Evolutionary conservation across 2,113 vertebrate genomes (phyloP).

Genomic region (Scytalopus superciliaris): DNA sequence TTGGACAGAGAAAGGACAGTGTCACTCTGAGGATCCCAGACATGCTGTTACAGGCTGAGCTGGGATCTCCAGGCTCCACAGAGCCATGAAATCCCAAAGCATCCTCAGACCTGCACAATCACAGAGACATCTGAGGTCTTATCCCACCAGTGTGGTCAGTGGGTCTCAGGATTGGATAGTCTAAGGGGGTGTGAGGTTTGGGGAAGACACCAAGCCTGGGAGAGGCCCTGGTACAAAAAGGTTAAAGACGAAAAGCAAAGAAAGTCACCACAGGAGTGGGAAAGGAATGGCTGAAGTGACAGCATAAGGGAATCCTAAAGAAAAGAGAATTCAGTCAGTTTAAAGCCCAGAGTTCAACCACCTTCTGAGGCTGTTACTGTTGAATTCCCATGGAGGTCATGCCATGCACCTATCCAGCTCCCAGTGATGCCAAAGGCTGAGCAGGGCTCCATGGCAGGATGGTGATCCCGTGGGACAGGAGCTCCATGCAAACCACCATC

Average conservation of each 20-base stretch:
- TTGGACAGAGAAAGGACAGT: background rate
- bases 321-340: background rate
- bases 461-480: background rate
- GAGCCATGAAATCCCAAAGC: background rate
- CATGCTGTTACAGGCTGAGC: background rate
- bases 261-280: accelerated
- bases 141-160: background rate
- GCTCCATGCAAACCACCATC: background rate
- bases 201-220: background rate
- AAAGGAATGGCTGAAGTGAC: background rate
- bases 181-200: background rate
- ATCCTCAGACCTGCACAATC: background rate
- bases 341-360: background rate
- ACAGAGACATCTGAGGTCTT: background rate
- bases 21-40: background rate
- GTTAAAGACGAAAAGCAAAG: background rate
- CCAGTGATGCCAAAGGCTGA: background rate
- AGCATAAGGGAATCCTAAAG: background rate
- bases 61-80: background rate
- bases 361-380: background rate
- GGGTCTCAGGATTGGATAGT: background rate
- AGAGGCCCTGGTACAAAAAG: background rate
- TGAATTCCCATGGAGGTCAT: background rate
- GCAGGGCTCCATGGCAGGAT: background rate
- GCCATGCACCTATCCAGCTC: background rate